These are phyloP conservation scores for Syngnathus floridae DNA, from an alignment of 2,113 vertebrate species.

Conservation along the genomic window DNA sequence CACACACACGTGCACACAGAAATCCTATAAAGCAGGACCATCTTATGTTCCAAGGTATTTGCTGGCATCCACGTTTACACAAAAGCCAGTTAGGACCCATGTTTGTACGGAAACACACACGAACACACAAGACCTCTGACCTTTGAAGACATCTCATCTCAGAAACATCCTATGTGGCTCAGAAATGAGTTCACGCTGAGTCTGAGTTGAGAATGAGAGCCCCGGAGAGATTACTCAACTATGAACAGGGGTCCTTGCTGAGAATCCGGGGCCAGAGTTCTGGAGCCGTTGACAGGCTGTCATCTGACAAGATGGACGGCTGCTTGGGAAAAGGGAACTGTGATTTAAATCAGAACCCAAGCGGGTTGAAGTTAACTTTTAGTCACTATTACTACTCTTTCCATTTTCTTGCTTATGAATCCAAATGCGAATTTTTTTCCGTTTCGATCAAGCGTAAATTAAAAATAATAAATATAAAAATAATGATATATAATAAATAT, in stretches of 20 bases:
- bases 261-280: constrained; percentile 20
- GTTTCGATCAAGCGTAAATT: too few species aligned
- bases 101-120: background rate
- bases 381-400: background rate
- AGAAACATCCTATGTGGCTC: constrained; percentile 50
- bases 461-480: too few species aligned
- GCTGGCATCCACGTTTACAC: constrained; percentile 2
- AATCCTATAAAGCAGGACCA: constrained; percentile 17
- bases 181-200: constrained; percentile 46
- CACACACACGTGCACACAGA: constrained; percentile 11
- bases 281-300: constrained; percentile 13
- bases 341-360: background rate
- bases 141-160: constrained; percentile 56
- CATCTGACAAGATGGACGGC: constrained; percentile 22
- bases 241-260: constrained; percentile 27
- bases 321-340: background rate
- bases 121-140: constrained; percentile 33
- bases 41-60: constrained; percentile 22
- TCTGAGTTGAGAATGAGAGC: constrained; percentile 40
- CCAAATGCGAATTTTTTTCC: background rate
- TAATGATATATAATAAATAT: too few species aligned
- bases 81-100: constrained; percentile 7
- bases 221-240: constrained; percentile 37
- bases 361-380: constrained; percentile 6
- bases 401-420: background rate